Evolutionary conservation across 2,113 vertebrate genomes (phyloP).

Genomic region (Amphilophus citrinellus): DNA sequence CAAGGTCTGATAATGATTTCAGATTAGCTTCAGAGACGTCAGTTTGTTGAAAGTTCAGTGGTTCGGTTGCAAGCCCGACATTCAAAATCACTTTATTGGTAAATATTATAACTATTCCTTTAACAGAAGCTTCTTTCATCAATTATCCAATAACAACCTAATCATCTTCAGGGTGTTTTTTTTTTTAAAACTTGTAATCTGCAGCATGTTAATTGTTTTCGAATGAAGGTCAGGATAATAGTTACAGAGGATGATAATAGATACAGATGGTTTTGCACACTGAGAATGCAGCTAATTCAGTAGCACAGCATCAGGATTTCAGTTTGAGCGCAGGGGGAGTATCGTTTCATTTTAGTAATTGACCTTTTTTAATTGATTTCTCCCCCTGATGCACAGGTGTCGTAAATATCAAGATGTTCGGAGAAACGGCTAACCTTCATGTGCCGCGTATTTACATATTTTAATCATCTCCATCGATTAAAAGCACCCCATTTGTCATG

Average conservation of each 20-base stretch:
- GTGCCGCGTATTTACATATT: conserved; percentile 48
- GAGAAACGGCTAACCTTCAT: conserved; percentile 71
- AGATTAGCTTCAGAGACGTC: not conserved
- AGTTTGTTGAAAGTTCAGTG: not conserved
- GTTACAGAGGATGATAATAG: too few species aligned
- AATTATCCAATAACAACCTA: conserved; percentile 52
- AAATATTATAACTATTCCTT: conserved; percentile 1
- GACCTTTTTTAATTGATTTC: conserved; percentile 71
- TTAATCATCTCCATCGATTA: conserved; percentile 47
- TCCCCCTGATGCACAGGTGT: conserved; percentile 43
- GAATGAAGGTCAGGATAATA: conserved; percentile 63
- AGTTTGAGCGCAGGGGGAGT: conserved; percentile 7
- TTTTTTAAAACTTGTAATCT: conserved; percentile 37
- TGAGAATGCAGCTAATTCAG: conserved; percentile 29
- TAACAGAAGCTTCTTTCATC: not conserved
- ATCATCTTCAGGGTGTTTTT: conserved; percentile 8
- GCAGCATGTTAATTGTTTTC: conserved; percentile 32
- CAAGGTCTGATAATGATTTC: not conserved
- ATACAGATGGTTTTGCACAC: conserved; percentile 11
- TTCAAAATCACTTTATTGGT: not conserved
- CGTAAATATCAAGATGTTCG: conserved; percentile 68
- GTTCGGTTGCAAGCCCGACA: not conserved
- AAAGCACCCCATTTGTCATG: conserved; percentile 6
- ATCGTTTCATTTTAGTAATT: conserved; percentile 45
- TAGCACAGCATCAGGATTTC: conserved; percentile 23